These are phyloP conservation scores for Melanotaenia parkinsoni DNA, from an alignment of 2,797 vertebrate species.

Conservation along the genomic window DNA sequence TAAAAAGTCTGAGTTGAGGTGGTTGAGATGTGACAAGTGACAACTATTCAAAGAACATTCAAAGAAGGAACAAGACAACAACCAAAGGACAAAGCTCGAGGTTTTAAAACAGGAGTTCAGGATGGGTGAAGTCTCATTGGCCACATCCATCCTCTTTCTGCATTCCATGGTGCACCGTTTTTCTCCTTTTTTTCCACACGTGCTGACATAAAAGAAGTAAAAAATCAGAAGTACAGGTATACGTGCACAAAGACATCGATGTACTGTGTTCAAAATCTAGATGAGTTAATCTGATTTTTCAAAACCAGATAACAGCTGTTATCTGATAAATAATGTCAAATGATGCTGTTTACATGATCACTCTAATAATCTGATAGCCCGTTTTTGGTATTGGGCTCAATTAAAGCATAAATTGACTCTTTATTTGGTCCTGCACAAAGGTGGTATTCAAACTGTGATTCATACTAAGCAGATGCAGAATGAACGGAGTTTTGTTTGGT, in stretches of 20 bases:
- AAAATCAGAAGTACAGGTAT: no score
- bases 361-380: no score
- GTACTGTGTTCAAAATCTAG: no score
- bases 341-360: no score
- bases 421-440: background rate
- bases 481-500: background rate
- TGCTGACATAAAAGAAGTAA: no score
- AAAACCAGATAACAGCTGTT: no score
- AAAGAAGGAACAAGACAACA: background rate
- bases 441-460: background rate
- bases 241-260: no score
- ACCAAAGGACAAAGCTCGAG: background rate
- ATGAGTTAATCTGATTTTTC: no score
- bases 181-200: no score
- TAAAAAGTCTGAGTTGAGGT: background rate
- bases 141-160: background rate
- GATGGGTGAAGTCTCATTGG: background rate
- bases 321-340: no score
- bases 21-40: background rate
- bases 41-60: background rate
- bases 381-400: no score
- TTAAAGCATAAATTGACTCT: no score
- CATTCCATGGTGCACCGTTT: background rate
- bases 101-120: background rate
- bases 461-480: background rate